Evolutionary conservation across 2,797 vertebrate genomes (phyloP).

Genomic region (Periparus ater): DNA sequence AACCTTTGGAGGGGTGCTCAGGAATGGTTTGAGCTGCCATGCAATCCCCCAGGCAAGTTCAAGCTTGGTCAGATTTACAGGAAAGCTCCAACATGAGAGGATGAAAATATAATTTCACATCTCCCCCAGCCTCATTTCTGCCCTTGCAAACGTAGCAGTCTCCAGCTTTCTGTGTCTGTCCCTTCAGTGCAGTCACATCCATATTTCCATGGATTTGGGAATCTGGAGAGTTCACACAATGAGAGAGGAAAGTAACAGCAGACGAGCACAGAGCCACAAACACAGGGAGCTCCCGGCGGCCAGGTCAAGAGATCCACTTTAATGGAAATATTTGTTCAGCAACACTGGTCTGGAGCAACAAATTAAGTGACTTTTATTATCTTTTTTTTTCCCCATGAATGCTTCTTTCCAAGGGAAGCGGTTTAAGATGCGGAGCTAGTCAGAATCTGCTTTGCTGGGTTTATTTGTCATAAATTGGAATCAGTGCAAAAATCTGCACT

Average conservation of each 20-base stretch:
- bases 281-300: background rate
- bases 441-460: background rate
- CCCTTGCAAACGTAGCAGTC: background rate
- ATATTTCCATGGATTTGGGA: background rate
- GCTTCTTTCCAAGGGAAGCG: background rate
- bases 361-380: background rate
- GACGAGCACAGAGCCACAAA: background rate
- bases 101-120: background rate
- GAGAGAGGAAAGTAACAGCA: background rate
- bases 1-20: background rate
- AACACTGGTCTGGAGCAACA: background rate
- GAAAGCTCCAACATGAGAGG: background rate
- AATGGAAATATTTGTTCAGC: background rate
- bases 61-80: background rate
- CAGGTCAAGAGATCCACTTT: background rate
- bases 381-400: too few relatives aligned
- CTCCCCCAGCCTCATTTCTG: background rate
- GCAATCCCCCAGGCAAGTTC: background rate
- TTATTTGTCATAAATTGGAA: constrained; percentile 39
- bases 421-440: background rate
- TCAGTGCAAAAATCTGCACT: background rate
- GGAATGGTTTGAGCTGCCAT: background rate
- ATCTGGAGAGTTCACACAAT: background rate
- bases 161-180: background rate
- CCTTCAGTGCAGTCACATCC: background rate